A percentile compares a stretch with the other conserved stretches of the same genome.
Conservation (phyloP, 2,888 invertebrate species). For the Rhamnusium bicolor region DNA sequence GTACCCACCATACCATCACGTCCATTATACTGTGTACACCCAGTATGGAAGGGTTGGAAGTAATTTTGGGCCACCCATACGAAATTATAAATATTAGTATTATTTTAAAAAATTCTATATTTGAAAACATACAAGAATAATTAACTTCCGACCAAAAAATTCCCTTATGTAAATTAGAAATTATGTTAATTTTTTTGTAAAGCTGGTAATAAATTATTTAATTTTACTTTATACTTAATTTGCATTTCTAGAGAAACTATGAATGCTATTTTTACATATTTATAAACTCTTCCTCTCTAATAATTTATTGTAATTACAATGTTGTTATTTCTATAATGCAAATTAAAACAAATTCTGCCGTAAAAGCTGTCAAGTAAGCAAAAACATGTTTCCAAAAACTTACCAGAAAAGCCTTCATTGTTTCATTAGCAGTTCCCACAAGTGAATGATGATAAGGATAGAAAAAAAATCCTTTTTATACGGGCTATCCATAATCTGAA, state of each 20-base stretch:
- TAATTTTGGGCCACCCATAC: no score
- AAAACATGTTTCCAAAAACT: conserved; percentile 36
- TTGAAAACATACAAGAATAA: not conserved
- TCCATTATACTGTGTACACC: no score
- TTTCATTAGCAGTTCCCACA: conserved; percentile 20
- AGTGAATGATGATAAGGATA: conserved; percentile 32
- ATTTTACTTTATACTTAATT: not conserved
- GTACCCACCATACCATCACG: no score
- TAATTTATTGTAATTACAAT: not conserved
- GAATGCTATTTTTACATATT: not conserved
- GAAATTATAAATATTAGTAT: no score
- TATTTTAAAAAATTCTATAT: no score
- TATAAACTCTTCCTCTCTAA: not conserved
- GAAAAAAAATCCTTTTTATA: conserved; percentile 34
- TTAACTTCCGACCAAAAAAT: not conserved
- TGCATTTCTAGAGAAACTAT: not conserved
- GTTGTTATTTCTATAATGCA: not conserved
- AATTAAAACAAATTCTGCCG: not conserved
- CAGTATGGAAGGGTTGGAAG: no score
- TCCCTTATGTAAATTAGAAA: not conserved
- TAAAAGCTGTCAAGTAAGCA: not conserved
- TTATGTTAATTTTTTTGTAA: not conserved
- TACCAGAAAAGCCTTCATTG: conserved; percentile 50
- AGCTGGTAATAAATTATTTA: not conserved
- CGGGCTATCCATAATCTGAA: conserved; percentile 5